Conservation (phyloP, 1,140 invertebrate genomes). For the Caenorhabditis inopinata region DNA sequence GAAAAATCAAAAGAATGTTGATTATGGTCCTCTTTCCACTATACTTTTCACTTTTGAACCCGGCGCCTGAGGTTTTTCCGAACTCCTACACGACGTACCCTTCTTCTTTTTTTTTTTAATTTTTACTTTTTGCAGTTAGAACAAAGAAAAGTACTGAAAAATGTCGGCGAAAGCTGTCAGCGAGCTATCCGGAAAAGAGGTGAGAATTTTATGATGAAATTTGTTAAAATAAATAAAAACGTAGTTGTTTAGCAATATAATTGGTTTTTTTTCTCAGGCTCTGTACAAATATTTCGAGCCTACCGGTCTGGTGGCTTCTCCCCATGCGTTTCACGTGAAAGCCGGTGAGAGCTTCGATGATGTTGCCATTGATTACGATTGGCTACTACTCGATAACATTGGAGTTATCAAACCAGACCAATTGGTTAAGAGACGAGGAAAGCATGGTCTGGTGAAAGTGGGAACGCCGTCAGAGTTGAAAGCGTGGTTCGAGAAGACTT, state of each 20-base stretch:
- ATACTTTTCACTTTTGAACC: too few relatives aligned
- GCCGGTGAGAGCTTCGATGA: conserved; percentile 80
- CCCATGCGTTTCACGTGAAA: conserved; percentile 79
- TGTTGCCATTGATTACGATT: conserved; percentile 77
- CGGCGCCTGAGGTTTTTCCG: too few relatives aligned
- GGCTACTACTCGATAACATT: conserved; percentile 76
- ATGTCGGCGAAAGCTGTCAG: conserved; percentile 98
- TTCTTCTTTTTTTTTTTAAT: too few relatives aligned
- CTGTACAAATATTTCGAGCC: conserved; percentile 80
- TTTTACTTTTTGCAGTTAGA: too few relatives aligned
- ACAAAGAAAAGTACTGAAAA: too few relatives aligned
- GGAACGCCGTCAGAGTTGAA: conserved; percentile 80
- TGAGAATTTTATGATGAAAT: background rate
- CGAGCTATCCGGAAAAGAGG: conserved; percentile 89
- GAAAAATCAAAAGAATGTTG: too few relatives aligned
- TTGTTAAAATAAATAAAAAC: background rate
- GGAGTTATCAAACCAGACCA: conserved; percentile 98
- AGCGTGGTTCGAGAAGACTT: conserved; percentile 82
- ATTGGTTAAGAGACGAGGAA: conserved; percentile 93
- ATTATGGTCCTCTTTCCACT: too few relatives aligned
- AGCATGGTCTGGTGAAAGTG: conserved; percentile 92
- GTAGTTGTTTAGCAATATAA: too few relatives aligned
- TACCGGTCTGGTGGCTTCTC: conserved; percentile 74
- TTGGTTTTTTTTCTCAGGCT: conserved; percentile 68
- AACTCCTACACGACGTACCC: too few relatives aligned